Evolutionary conservation across 2,888 invertebrate genomes (phyloP).

Genomic region (Sisyra nigra): DNA sequence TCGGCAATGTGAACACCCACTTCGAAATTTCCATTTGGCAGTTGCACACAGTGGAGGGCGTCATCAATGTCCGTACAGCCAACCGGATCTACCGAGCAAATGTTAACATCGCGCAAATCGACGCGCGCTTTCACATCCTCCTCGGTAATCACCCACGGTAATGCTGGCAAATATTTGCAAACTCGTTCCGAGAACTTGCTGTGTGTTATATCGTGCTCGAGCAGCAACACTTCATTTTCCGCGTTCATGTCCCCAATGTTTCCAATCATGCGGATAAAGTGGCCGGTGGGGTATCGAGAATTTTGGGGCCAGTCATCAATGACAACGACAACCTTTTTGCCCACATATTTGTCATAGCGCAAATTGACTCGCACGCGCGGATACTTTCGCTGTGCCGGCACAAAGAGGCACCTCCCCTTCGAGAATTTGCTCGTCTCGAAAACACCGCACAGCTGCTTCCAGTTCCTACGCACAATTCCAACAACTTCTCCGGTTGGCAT

Average conservation of each 20-base stretch:
- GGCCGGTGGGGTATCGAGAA: constrained; percentile 86
- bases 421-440: constrained; percentile 50
- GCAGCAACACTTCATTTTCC: constrained; percentile 88
- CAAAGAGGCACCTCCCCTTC: constrained; percentile 69
- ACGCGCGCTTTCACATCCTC: constrained; percentile 61
- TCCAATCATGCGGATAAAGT: constrained; percentile 88
- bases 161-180: constrained; percentile 71
- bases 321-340: constrained; percentile 49
- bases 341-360: constrained; percentile 57
- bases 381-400: constrained; percentile 85
- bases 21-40: constrained; percentile 59
- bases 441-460: constrained; percentile 97
- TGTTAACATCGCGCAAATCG: constrained; percentile 68
- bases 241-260: constrained; percentile 85
- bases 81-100: constrained; percentile 95
- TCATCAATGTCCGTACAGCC: constrained; percentile 99
- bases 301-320: constrained; percentile 93
- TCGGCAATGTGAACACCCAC: constrained; percentile 98
- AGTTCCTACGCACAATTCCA: constrained; percentile 91
- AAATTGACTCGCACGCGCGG: constrained; percentile 83
- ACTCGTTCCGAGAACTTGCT: constrained; percentile 91
- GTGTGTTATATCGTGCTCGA: constrained; percentile 96
- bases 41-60: constrained; percentile 74
- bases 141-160: constrained; percentile 79
- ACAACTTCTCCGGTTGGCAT: constrained; percentile 65